Evolutionary conservation across 1,140 invertebrate genomes (phyloP).

Genomic region (Zaprionus inermis): DNA sequence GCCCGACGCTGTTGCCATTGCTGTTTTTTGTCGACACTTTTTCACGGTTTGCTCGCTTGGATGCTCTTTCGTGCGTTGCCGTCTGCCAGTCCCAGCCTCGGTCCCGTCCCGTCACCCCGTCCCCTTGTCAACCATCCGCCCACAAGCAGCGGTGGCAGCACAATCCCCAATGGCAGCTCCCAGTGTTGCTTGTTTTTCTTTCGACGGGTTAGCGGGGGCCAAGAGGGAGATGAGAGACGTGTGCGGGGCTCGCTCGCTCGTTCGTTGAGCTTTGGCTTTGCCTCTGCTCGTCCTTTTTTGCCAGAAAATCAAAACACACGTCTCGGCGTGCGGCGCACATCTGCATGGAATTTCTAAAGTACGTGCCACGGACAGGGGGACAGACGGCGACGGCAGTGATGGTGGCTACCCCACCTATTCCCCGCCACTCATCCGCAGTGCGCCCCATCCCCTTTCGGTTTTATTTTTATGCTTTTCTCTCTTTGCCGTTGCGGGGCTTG

Average conservation of each 20-base stretch:
- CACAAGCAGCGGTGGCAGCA: background rate
- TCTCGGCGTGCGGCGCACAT: slow-evolving; percentile 81
- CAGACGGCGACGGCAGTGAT: slow-evolving; percentile 24
- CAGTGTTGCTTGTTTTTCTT: slow-evolving; percentile 58
- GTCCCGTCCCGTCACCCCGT: slow-evolving; percentile 1
- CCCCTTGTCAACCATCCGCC: slow-evolving; percentile 7
- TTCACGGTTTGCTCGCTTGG: slow-evolving; percentile 81
- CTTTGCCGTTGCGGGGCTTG: slow-evolving; percentile 36
- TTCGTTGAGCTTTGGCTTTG: slow-evolving; percentile 71
- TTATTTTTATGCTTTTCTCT: slow-evolving; percentile 31
- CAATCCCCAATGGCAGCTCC: slow-evolving; percentile 35
- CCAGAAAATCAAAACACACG: slow-evolving; percentile 82
- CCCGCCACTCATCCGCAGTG: background rate
- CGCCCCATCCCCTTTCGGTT: slow-evolving; percentile 1
- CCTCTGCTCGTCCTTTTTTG: slow-evolving; percentile 48
- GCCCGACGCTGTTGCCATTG: slow-evolving; percentile 38
- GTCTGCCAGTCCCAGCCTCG: slow-evolving; percentile 32
- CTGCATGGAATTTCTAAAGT: slow-evolving; percentile 83
- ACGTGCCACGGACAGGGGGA: slow-evolving; percentile 68
- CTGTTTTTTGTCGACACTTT: slow-evolving; percentile 81
- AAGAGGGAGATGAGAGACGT: background rate
- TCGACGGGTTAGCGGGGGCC: slow-evolving; percentile 19
- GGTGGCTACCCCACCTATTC: background rate
- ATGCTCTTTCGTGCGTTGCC: slow-evolving; percentile 80
- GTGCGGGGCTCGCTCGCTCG: slow-evolving; percentile 5